phyloP scores from a whole-genome alignment of 2,888 invertebrate genomes.

The Quadroppia sp. region DNA sequence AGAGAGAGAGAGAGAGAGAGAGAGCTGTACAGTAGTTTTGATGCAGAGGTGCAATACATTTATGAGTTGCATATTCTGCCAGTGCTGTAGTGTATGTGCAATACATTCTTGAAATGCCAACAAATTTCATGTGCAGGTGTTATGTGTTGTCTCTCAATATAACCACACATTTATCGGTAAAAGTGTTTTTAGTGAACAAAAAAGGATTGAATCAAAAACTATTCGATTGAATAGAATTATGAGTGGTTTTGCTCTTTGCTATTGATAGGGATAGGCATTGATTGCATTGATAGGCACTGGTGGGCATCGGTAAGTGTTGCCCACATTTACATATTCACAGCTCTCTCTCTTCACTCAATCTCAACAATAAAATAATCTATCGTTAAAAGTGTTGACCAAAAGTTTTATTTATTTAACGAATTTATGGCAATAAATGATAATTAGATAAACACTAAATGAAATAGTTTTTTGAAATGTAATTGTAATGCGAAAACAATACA shows the following conservation, averaged over 20 bases:
- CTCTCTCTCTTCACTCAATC: background rate
- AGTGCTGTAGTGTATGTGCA: background rate
- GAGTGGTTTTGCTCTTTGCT: slow-evolving; percentile 17
- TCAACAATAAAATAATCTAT: background rate
- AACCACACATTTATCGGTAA: background rate
- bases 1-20: slow-evolving; percentile 26
- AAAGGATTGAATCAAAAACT: slow-evolving; percentile 21
- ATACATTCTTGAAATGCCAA: slow-evolving; percentile 33
- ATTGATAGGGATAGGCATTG: slow-evolving; percentile 2
- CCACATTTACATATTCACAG: background rate
- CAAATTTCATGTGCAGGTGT: slow-evolving; percentile 26
- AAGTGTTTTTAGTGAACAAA: background rate
- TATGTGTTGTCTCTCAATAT: slow-evolving; percentile 2
- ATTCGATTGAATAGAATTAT: slow-evolving; percentile 9
- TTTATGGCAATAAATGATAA: background rate
- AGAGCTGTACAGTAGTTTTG: slow-evolving; percentile 24
- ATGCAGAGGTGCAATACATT: slow-evolving; percentile 6
- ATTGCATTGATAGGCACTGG: background rate
- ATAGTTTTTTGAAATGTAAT: too few species aligned
- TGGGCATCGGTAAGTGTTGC: background rate
- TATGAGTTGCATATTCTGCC: background rate
- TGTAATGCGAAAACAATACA: too few species aligned
- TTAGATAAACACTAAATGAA: background rate
- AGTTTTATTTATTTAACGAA: background rate
- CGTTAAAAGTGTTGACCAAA: background rate